phyloP scores from a whole-genome alignment of 2,113 vertebrate species.

The Cisticola juncidis region DNA sequence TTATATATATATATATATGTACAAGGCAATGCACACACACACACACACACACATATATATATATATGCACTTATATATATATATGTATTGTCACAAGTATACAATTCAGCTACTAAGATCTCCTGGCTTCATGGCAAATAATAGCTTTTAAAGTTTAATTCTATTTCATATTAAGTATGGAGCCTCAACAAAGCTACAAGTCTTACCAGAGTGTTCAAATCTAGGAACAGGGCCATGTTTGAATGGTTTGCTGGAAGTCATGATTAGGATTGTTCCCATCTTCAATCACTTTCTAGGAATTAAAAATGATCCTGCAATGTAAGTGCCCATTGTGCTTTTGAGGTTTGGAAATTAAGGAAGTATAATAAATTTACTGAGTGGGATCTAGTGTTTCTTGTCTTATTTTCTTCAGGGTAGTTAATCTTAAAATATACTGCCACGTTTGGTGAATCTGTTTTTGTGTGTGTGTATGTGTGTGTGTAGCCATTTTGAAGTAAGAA shows the following conservation, averaged over 20 bases:
- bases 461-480: neutral
- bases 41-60: no score
- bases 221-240: neutral
- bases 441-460: constrained; percentile 9
- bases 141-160: neutral
- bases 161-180: neutral
- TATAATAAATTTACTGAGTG: constrained; percentile 27
- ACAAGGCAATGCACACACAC: no score
- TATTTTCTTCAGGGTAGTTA: constrained; percentile 14
- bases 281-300: constrained; percentile 58
- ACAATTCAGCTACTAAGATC: neutral
- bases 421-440: constrained; percentile 48
- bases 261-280: neutral
- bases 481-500: constrained; percentile 48
- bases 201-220: neutral
- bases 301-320: constrained; percentile 12
- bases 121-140: neutral
- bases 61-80: no score
- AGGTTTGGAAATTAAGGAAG: constrained; percentile 22
- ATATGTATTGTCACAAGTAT: neutral
- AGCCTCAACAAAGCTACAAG: neutral
- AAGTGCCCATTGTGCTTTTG: constrained; percentile 5
- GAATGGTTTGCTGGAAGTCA: neutral
- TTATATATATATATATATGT: neutral
- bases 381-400: neutral